phyloP scores from a whole-genome alignment of 64 coral and sea anemone species.

The Astreopora myriophthalma region DNA sequence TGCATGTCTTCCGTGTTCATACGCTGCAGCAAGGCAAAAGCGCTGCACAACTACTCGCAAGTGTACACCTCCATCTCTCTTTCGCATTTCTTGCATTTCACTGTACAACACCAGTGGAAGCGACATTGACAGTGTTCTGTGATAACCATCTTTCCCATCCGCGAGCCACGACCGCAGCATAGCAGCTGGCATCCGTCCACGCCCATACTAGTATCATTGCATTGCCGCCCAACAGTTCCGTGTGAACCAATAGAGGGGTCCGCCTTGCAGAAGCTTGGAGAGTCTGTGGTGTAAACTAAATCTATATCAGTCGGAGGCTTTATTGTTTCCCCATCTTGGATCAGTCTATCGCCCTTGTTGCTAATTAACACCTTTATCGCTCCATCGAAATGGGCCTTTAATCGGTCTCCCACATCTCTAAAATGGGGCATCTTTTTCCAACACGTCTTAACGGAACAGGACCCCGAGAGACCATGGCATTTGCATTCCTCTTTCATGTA shows the following conservation, averaged over 20 bases:
- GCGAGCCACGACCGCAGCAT: conserved; percentile 70
- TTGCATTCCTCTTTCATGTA: conserved; percentile 80
- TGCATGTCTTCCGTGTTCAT: neutral
- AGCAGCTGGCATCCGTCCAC: conserved; percentile 75
- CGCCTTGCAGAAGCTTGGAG: conserved; percentile 77
- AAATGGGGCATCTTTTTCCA: conserved; percentile 75
- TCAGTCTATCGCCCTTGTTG: conserved; percentile 76
- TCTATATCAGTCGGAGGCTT: conserved; percentile 77
- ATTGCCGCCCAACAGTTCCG: conserved; percentile 74
- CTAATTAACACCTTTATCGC: conserved; percentile 83
- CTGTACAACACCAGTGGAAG: conserved; percentile 91
- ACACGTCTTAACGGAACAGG: conserved; percentile 78
- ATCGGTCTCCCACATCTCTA: conserved; percentile 50
- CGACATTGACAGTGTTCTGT: conserved; percentile 75
- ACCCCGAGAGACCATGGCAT: conserved; percentile 86
- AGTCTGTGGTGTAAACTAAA: conserved; percentile 88
- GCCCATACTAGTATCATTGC: conserved; percentile 67
- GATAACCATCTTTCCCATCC: conserved; percentile 13
- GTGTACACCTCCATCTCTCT: conserved; percentile 28
- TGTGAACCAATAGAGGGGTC: conserved; percentile 61
- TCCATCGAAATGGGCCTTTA: conserved; percentile 85
- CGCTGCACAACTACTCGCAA: conserved; percentile 22
- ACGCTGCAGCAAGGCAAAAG: neutral
- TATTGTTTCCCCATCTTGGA: conserved; percentile 69
- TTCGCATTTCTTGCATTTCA: conserved; percentile 77